Evolutionary conservation across 1,140 invertebrate genomes (phyloP).

Genomic region (Trachymyrmex septentrionalis): DNA sequence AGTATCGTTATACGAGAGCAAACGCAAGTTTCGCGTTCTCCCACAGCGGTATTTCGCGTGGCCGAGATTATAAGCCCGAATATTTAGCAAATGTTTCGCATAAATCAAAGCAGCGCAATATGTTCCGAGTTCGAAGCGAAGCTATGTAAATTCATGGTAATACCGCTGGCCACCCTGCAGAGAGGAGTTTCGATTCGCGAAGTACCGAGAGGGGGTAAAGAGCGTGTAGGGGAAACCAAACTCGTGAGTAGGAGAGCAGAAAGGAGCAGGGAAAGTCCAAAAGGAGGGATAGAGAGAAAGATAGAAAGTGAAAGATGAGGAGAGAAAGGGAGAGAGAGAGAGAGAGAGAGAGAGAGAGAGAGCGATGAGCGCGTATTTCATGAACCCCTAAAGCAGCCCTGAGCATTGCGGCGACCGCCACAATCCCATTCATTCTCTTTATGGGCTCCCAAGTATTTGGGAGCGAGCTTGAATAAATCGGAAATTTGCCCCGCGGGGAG

Average conservation of each 20-base stretch:
- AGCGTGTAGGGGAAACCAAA: slow-evolving; percentile 40
- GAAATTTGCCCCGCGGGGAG: slow-evolving; percentile 77
- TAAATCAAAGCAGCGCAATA: slow-evolving; percentile 86
- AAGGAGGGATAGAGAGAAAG: slow-evolving; percentile 59
- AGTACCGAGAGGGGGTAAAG: slow-evolving; percentile 57
- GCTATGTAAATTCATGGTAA: slow-evolving; percentile 86
- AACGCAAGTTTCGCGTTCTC: slow-evolving; percentile 61
- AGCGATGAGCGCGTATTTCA: slow-evolving; percentile 81
- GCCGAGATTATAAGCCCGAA: slow-evolving; percentile 85
- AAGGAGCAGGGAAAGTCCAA: slow-evolving; percentile 45
- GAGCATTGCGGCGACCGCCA: slow-evolving; percentile 80
- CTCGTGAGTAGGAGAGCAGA: slow-evolving; percentile 33
- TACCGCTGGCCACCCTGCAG: slow-evolving; percentile 81
- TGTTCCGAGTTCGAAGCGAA: slow-evolving; percentile 81
- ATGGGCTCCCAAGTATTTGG: slow-evolving; percentile 84
- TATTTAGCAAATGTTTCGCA: slow-evolving; percentile 86
- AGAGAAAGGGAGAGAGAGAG: slow-evolving; percentile 54
- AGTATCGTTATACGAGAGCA: slow-evolving; percentile 48
- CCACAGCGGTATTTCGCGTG: slow-evolving; percentile 73
- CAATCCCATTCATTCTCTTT: slow-evolving; percentile 85
- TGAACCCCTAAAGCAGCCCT: slow-evolving; percentile 81
- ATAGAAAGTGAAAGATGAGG: slow-evolving; percentile 43
- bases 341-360: slow-evolving; percentile 59
- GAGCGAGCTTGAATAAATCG: slow-evolving; percentile 84
- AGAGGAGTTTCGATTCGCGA: slow-evolving; percentile 77